Conservation (phyloP, 2,888 invertebrate species). For the Enoplolaimus lenunculus region DNA sequence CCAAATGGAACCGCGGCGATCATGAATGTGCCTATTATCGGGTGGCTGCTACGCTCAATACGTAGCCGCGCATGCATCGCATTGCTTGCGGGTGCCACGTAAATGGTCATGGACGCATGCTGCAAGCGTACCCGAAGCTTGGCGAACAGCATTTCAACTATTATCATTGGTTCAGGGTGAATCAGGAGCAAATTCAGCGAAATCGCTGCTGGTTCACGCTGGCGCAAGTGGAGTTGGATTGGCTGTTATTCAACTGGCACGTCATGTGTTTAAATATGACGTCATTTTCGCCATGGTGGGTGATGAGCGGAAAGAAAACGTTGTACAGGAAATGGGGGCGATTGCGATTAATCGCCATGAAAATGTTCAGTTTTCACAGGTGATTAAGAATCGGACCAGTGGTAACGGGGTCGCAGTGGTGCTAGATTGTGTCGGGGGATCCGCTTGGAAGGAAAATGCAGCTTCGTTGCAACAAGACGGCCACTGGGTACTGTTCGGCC, state of each 20-base stretch:
- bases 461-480: constrained; percentile 38
- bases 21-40: too few species aligned
- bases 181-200: constrained; percentile 37
- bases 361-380: constrained; percentile 34
- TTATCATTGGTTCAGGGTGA: constrained; percentile 25
- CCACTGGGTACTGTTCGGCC: constrained; percentile 42
- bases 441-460: constrained; percentile 41
- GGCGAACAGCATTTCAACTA: constrained; percentile 43
- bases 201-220: constrained; percentile 42
- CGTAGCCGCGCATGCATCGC: too few species aligned
- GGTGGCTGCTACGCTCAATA: too few species aligned
- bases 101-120: constrained; percentile 35
- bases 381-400: constrained; percentile 35
- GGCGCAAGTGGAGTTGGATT: constrained; percentile 44
- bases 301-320: constrained; percentile 36
- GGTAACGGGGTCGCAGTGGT: constrained; percentile 42
- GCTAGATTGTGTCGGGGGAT: constrained; percentile 43
- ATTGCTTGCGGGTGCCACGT: constrained; percentile 31
- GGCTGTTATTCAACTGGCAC: constrained; percentile 41
- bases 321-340: constrained; percentile 38
- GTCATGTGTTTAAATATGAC: constrained; percentile 33
- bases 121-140: constrained; percentile 44
- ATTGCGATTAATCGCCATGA: constrained; percentile 41
- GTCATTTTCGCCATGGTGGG: constrained; percentile 41
- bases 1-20: too few species aligned